phyloP scores from a whole-genome alignment of 1,140 invertebrate species.

The Dysdera silvatica region DNA sequence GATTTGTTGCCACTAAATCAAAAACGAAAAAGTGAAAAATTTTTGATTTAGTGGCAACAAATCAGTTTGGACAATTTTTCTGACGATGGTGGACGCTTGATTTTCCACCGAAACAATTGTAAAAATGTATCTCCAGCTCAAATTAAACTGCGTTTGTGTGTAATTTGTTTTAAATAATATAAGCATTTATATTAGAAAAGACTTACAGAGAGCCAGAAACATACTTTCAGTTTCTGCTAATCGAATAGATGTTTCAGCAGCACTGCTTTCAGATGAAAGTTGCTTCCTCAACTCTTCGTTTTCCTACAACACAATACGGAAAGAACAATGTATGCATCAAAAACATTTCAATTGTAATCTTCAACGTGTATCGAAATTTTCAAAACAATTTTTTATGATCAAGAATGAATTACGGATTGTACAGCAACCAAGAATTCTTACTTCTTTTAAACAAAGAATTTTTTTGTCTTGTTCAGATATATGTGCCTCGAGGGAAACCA shows the following conservation, averaged over 20 bases:
- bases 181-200: too few relatives aligned
- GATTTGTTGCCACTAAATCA: too few relatives aligned
- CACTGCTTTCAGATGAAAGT: conserved; percentile 5
- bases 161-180: too few relatives aligned
- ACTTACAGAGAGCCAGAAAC: conserved; percentile 41
- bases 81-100: too few relatives aligned
- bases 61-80: too few relatives aligned
- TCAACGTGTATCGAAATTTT: neutral
- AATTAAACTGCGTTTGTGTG: too few relatives aligned
- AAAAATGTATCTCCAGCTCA: too few relatives aligned
- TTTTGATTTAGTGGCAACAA: too few relatives aligned
- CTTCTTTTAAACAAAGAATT: conserved; percentile 21
- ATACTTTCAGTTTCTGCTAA: conserved; percentile 56
- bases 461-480: conserved; percentile 48
- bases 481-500: conserved; percentile 50
- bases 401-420: neutral
- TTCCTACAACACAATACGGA: conserved; percentile 25
- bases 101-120: too few relatives aligned
- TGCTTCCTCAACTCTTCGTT: conserved; percentile 23
- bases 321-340: neutral
- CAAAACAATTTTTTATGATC: neutral
- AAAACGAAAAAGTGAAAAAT: too few relatives aligned
- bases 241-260: conserved; percentile 36
- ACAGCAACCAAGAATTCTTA: conserved; percentile 7
- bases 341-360: neutral